Evolutionary conservation across 1,140 invertebrate genomes (phyloP).

Genomic region (Drosophila novamexicana): DNA sequence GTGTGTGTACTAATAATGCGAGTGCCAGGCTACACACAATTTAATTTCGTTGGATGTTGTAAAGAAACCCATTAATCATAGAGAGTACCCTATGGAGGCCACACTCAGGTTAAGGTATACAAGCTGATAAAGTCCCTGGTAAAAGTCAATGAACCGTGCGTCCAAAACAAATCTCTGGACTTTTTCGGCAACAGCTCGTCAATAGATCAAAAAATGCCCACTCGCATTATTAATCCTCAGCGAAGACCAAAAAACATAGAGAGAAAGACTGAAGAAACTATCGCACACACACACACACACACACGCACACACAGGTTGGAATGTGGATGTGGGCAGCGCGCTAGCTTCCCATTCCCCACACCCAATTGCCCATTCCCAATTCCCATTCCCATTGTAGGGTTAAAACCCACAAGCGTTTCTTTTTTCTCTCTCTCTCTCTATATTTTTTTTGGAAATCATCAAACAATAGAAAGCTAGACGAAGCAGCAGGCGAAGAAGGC

Average conservation of each 20-base stretch:
- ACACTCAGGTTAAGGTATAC: conserved; percentile 11
- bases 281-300: conserved; percentile 32
- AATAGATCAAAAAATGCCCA: conserved; percentile 55
- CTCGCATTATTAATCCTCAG: conserved; percentile 78
- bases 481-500: conserved; percentile 64
- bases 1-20: conserved; percentile 2
- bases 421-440: conserved; percentile 21
- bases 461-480: conserved; percentile 81
- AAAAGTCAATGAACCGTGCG: conserved; percentile 71
- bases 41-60: conserved; percentile 34
- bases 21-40: conserved; percentile 28
- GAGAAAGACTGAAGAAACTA: conserved; percentile 30
- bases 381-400: conserved; percentile 55
- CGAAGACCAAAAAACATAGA: conserved; percentile 14
- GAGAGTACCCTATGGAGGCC: conserved; percentile 44
- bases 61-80: conserved; percentile 66
- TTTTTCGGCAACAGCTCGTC: conserved; percentile 73
- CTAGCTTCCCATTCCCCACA: conserved; percentile 32
- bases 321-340: conserved; percentile 58
- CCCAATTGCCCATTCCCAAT: conserved; percentile 15
- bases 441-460: conserved; percentile 74
- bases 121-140: conserved; percentile 27
- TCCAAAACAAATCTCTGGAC: conserved; percentile 62
- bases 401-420: conserved; percentile 75
- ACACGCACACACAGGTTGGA: conserved; percentile 39